Evolutionary conservation across 2,888 invertebrate species (phyloP), one percentile per base, ranked within the genome.

Genomic region (Cheilosia urbana): DNA sequence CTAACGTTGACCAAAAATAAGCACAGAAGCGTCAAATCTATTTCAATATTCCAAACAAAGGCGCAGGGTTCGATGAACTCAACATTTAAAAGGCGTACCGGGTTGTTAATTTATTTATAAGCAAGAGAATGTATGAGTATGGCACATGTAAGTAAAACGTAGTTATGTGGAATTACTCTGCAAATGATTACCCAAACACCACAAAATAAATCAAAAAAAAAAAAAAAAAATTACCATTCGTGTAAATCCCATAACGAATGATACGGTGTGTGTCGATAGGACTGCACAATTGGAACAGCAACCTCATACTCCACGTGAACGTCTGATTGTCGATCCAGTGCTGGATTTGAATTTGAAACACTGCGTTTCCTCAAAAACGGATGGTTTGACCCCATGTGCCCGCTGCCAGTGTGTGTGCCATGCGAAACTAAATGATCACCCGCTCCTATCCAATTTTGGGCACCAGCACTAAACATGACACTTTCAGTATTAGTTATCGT

Each of bases 241-340:
- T 92, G 91, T 51, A 92, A 88, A 88, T 92, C 91, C 92, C 92
- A 92, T 19, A 92, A 87, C 15, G 92, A 92, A 87, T 92, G 92
- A 87, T 92, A 92, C 45, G 93, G 93, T 11, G 93, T 92, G 77
- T 92, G 92, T 42, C 93, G 90, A 81, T 90, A 92, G 34, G 92
- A 90, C 55, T 91, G 91, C 37, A 92, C 90, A 82, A 92, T 90
- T 24, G 92, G 92, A 65, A 92, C 90, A 3, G 92, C 89, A 47
- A 92, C 91, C 88, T 92, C 92, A 87, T 92, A 92, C 87, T 92
- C 91, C 79, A 92, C 92, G 79, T 92, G 91, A 65, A 91, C 88
- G 85, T 92, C 92, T 42, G 89, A 88, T 55, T 90, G 89, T 19
- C 91, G 88, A 63, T 91, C 91, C 87, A 92, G 82, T n/a, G 90